Conservation (phyloP, 2,797 vertebrate genomes). For the Onychomys torridus region DNA sequence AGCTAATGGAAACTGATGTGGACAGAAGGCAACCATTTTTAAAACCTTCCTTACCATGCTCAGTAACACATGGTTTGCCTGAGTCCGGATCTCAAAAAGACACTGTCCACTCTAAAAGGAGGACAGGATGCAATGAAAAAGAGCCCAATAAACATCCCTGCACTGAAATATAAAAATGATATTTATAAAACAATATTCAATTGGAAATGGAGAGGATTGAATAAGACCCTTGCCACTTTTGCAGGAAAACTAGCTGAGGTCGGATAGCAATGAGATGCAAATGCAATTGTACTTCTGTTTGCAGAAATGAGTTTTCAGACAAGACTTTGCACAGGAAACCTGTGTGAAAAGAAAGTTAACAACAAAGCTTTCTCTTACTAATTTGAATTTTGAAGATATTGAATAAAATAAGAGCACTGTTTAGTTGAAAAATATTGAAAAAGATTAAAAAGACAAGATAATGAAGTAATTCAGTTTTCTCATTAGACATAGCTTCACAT, state of each 20-base stretch:
- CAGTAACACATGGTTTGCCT: not conserved
- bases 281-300: constrained; percentile 30
- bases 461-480: constrained; percentile 59
- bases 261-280: constrained; percentile 51
- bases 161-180: not conserved
- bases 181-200: not conserved
- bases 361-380: constrained; percentile 69
- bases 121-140: not conserved
- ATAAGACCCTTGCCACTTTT: not conserved
- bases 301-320: not conserved
- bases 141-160: not conserved
- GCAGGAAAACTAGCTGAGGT: not conserved
- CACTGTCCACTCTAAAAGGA: not conserved
- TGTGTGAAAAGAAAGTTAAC: constrained; percentile 65
- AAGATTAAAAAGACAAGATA: constrained; percentile 73
- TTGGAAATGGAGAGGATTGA: not conserved
- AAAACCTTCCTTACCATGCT: not conserved
- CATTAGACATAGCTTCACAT: constrained; percentile 71
- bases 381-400: constrained; percentile 71
- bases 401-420: constrained; percentile 61
- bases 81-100: not conserved
- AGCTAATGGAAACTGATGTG: not conserved
- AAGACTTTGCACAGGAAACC: not conserved
- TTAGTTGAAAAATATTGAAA: constrained; percentile 58
- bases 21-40: not conserved